These are phyloP conservation scores for Adelognathus sp. DNA, from an alignment of 2,888 invertebrate genomes.

Conservation along the genomic window DNA sequence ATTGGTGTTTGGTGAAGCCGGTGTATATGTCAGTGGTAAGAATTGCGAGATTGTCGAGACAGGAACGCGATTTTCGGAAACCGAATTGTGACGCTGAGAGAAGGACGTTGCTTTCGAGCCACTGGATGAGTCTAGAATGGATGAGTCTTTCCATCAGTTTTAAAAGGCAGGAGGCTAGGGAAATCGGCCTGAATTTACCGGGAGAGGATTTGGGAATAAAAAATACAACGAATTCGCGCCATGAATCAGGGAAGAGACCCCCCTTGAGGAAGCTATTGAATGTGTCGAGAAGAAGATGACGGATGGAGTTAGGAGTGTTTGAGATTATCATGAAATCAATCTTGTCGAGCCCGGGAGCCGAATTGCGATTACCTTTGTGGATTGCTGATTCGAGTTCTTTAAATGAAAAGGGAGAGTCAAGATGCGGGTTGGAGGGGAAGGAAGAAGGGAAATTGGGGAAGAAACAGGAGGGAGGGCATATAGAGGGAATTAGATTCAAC, in stretches of 20 bases:
- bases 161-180: slow-evolving; percentile 28
- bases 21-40: slow-evolving; percentile 7
- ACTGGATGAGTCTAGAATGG: neutral
- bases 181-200: slow-evolving; percentile 24
- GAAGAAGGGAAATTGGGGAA: neutral
- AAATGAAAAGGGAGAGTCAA: neutral
- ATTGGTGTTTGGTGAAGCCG: neutral
- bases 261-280: neutral
- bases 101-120: neutral
- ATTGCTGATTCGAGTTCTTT: neutral
- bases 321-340: slow-evolving; percentile 8
- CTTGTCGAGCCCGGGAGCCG: slow-evolving; percentile 17
- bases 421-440: neutral
- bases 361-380: neutral
- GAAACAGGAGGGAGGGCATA: neutral
- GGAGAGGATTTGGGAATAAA: slow-evolving; percentile 12
- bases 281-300: neutral
- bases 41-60: slow-evolving; percentile 7
- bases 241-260: no score
- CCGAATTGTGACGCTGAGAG: slow-evolving; percentile 10
- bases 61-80: neutral
- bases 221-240: neutral
- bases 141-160: slow-evolving; percentile 28
- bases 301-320: neutral
- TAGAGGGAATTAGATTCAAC: neutral